Evolutionary conservation across 1,140 invertebrate species (phyloP).

Genomic region (Conus betulinus): DNA sequence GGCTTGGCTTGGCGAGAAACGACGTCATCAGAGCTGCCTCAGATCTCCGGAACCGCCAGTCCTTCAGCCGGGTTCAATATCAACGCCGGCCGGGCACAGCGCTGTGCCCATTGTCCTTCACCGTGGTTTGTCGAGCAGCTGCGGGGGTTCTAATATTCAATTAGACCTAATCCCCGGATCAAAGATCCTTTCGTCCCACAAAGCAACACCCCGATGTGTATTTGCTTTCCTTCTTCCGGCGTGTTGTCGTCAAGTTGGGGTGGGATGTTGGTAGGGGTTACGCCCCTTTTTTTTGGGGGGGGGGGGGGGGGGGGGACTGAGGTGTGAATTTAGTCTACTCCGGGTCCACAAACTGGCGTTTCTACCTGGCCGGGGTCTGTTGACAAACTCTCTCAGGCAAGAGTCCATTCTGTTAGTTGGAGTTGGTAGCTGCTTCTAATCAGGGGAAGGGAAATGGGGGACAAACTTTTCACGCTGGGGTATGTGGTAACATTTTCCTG

Average conservation of each 20-base stretch:
- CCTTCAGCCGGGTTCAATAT: neutral
- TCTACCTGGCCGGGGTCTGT: neutral
- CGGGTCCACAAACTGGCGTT: neutral
- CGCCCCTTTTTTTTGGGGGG: too few species aligned
- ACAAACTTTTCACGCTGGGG: neutral
- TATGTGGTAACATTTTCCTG: neutral
- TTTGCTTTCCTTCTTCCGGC: conserved; percentile 5
- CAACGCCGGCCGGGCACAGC: neutral
- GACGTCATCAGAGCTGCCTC: neutral
- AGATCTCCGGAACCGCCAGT: neutral
- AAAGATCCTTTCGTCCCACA: conserved; percentile 23
- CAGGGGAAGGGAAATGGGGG: neutral
- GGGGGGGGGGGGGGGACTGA: neutral
- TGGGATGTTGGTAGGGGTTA: neutral
- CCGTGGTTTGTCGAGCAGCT: neutral
- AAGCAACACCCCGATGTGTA: conserved; percentile 3
- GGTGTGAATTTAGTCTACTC: neutral
- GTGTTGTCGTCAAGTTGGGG: neutral
- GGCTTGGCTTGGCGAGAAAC: neutral
- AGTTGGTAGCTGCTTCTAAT: neutral
- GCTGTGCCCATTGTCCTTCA: too few species aligned
- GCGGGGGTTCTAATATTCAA: conserved; percentile 25
- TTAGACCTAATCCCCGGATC: conserved; percentile 26
- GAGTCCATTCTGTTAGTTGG: neutral
- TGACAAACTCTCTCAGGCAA: neutral